Evolutionary conservation across 2,888 invertebrate genomes (phyloP).

Genomic region (Piscicola geometra): DNA sequence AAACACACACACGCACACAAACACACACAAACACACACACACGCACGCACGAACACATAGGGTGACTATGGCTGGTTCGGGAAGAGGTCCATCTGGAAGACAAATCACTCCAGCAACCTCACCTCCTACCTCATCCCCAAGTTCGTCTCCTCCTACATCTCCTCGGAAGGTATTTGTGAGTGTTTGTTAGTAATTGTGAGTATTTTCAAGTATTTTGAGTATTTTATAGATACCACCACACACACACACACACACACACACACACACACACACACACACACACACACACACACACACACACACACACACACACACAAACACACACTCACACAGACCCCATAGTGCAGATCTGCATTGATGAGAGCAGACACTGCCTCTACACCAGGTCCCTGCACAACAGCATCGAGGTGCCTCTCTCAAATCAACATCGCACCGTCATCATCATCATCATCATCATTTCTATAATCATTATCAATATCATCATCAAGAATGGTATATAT

Average conservation of each 20-base stretch:
- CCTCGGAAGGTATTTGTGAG: constrained; percentile 63
- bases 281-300: no score
- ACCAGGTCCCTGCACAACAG: constrained; percentile 81
- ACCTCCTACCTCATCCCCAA: constrained; percentile 83
- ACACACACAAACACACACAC: no score
- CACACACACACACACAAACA: not conserved
- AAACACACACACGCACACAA: no score
- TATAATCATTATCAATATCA: no score
- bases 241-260: no score
- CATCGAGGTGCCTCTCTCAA: constrained; percentile 55
- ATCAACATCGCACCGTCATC: no score
- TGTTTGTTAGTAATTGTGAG: no score
- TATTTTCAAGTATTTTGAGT: no score
- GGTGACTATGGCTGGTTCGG: constrained; percentile 54
- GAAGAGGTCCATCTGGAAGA: constrained; percentile 14
- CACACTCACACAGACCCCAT: constrained; percentile 66
- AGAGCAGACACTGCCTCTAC: constrained; percentile 80
- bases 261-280: no score
- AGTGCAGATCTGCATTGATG: constrained; percentile 77
- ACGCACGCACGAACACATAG: not conserved
- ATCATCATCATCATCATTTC: no score
- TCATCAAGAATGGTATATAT: no score
- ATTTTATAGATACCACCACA: no score
- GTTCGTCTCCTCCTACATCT: constrained; percentile 72
- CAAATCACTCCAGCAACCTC: constrained; percentile 80